phyloP scores from a whole-genome alignment of 1,140 invertebrate genomes.

The Papilio xuthus region DNA sequence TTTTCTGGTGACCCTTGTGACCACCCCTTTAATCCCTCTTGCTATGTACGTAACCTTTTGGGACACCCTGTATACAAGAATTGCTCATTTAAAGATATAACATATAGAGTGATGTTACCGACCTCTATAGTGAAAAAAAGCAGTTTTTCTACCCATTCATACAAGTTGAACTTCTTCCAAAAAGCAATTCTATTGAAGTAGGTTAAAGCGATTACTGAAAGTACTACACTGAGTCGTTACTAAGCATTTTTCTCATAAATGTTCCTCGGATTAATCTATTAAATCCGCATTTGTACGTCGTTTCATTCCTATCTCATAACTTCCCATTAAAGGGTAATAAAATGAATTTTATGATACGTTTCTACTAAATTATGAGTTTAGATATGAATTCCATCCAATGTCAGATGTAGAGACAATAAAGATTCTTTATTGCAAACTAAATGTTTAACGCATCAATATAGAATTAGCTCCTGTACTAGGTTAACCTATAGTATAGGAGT shows the following conservation, averaged over 20 bases:
- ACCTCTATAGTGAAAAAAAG: no score
- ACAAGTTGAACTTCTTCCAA: not conserved
- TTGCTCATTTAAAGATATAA: no score
- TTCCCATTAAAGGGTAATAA: slow-evolving; percentile 13
- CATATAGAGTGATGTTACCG: no score
- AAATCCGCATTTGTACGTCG: slow-evolving; percentile 27
- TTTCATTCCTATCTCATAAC: slow-evolving; percentile 18
- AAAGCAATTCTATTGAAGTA: not conserved
- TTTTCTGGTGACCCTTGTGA: no score
- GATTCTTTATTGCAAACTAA: no score
- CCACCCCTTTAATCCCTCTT: no score
- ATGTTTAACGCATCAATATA: no score
- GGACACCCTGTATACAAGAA: no score
- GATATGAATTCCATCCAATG: not conserved
- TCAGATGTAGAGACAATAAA: not conserved
- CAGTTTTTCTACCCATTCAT: no score
- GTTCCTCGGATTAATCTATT: slow-evolving; percentile 18
- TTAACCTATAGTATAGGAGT: no score
- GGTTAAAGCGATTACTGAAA: slow-evolving; percentile 9
- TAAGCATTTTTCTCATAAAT: slow-evolving; percentile 6
- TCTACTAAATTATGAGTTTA: slow-evolving; percentile 17
- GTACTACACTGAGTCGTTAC: not conserved
- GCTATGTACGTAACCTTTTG: no score
- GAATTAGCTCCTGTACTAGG: no score
- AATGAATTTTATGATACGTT: slow-evolving; percentile 20